phyloP scores from a whole-genome alignment of 2,888 invertebrate genomes.

The Diarsia brunnea region DNA sequence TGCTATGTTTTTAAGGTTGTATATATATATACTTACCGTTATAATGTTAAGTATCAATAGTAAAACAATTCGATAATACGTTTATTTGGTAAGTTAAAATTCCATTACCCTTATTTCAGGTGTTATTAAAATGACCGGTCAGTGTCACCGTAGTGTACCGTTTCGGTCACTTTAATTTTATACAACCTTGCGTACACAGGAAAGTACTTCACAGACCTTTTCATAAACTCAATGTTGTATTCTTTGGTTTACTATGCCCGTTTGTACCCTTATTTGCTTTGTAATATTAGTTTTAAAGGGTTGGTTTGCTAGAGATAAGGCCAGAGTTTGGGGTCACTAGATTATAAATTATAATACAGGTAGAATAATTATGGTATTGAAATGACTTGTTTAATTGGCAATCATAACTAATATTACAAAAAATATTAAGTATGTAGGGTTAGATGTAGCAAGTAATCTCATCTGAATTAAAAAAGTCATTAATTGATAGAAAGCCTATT shows the following conservation, averaged over 20 bases:
- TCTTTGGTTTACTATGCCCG: conserved; percentile 10
- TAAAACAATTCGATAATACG: not conserved
- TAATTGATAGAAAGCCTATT: not conserved
- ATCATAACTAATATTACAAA: not conserved
- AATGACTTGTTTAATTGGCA: not conserved
- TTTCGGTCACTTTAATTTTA: conserved; percentile 39
- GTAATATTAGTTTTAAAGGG: conserved; percentile 37
- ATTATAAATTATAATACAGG: not conserved
- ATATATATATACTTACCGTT: not conserved
- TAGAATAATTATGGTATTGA: not conserved
- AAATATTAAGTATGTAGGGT: not conserved
- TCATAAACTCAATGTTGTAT: conserved; percentile 33
- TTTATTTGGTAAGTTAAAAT: not conserved
- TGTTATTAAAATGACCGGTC: conserved; percentile 9
- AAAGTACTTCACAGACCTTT: conserved; percentile 27
- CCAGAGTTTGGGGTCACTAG: not conserved
- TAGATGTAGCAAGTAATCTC: not conserved
- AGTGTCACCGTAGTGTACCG: not conserved
- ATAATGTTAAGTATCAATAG: not conserved
- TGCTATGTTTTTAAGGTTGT: not conserved
- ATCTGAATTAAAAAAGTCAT: not conserved
- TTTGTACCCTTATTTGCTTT: conserved; percentile 42
- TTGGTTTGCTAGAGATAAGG: conserved; percentile 12
- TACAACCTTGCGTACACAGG: conserved; percentile 24
- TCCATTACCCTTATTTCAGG: conserved; percentile 1